These are phyloP conservation scores for Strix uralensis DNA, from an alignment of 2,113 vertebrate genomes.

Conservation along the genomic window DNA sequence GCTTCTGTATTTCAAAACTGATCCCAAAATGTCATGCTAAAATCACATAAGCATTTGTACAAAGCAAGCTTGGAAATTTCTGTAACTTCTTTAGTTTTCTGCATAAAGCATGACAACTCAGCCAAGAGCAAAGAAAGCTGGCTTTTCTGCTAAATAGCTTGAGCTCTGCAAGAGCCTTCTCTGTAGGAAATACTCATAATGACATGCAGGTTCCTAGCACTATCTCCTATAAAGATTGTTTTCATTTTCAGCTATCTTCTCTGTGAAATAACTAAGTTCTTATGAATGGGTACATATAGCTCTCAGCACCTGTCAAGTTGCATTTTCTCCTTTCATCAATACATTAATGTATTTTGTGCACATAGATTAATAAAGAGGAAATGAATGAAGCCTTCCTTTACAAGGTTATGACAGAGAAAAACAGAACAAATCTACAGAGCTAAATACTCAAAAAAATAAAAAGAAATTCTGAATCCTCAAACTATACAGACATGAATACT, in stretches of 20 bases:
- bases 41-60: not conserved
- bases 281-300: not conserved
- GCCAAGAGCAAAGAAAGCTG: not conserved
- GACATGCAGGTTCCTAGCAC: not conserved
- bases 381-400: not conserved
- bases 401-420: not conserved
- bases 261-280: not conserved
- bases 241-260: not conserved
- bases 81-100: not conserved
- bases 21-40: not conserved
- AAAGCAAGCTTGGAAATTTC: not conserved
- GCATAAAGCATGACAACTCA: not conserved
- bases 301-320: not conserved
- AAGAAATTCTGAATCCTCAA: not conserved
- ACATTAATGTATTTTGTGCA: not conserved
- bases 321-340: not conserved
- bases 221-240: not conserved
- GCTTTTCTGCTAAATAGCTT: not conserved
- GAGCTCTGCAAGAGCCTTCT: not conserved
- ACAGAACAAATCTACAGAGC: rapidly evolving
- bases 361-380: not conserved
- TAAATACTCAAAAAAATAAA: not conserved
- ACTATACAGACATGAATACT: not conserved
- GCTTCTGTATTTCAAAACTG: not conserved
- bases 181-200: not conserved